Evolutionary conservation across 2,113 vertebrate species (phyloP).

Genomic region (Myiagra hebetior): DNA sequence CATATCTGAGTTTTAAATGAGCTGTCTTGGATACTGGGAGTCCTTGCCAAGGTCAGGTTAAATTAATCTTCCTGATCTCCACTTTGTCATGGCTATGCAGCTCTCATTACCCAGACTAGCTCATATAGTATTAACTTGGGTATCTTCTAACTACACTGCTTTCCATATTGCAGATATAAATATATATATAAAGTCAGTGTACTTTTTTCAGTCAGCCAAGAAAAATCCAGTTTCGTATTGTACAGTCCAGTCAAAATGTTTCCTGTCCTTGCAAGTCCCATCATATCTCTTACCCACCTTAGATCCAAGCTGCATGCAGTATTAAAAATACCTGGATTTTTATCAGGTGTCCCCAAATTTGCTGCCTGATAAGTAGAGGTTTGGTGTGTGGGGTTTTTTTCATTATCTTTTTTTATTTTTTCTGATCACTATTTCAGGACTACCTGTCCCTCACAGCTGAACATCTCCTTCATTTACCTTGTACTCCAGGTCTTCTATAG

Average conservation of each 20-base stretch:
- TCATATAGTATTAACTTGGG: not conserved
- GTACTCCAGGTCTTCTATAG: not conserved
- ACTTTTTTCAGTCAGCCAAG: not conserved
- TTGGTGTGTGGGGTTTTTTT: not conserved
- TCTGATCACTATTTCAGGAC: not conserved
- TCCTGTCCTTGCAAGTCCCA: not conserved
- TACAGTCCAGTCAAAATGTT: not conserved
- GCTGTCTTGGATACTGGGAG: not conserved
- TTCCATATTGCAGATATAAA: not conserved
- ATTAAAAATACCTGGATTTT: not conserved
- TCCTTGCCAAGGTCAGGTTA: not conserved
- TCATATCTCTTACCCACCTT: not conserved
- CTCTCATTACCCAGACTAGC: not conserved
- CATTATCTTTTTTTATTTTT: not conserved
- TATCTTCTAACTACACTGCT: not conserved
- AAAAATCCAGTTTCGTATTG: not conserved
- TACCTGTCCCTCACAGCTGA: not conserved
- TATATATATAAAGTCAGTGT: not conserved
- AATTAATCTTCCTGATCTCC: not conserved
- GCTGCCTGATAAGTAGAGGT: not conserved
- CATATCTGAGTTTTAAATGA: slow-evolving; percentile 4
- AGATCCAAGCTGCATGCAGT: not conserved
- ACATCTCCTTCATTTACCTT: not conserved
- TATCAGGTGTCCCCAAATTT: not conserved
- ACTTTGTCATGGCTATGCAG: not conserved